Evolutionary conservation across 35 echinoderm and acorn worm species (phyloP), one percentile per base, ranked within the genome.

Genomic region (Ophioderma brevispina): DNA sequence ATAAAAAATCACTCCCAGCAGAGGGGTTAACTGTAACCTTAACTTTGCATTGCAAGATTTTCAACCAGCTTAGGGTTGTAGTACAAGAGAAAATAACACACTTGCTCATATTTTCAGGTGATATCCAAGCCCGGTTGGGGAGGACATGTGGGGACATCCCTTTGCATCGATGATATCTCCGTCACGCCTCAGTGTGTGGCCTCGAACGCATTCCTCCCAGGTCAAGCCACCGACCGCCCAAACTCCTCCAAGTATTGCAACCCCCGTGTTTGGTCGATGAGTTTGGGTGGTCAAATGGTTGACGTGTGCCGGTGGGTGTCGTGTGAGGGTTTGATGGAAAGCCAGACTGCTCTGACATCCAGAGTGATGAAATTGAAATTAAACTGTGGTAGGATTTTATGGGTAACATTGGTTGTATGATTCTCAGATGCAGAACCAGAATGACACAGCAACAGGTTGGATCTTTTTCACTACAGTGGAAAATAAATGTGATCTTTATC

Each of bases 101-200:
- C n/a, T n/a, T n/a, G n/a, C n/a, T n/a, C n/a, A n/a, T n/a, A n/a
- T 18, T 33, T 31, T 25, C 81, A 97, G 95, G 89, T 97, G 4
- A 94, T 99, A 99, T 99, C 37, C 93, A 99, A 78, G 90, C 90
- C 25, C 87, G 23, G 90, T 95, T 35, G 97, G 97, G 21, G 76
- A 86, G 90, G 81, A 89, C 89, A 40, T 35, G 76, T 77, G 97
- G 97, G 21, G 97, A 99, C 88, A 99, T 99, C 10, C 93, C 97
- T 13, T n/a, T n/a, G n/a, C n/a, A 91, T 99, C 37, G 97, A 99
- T 59, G 97, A 99, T 76, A 91, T 91, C 10, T 84, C 87, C 64
- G 93, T 99, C 77, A 99, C 92, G 3, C 37, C 59, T 13, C 86
- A 78, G 18, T 99, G 97, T 85, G 37, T 77, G 0, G 2, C 33